These are phyloP conservation scores for Cuculus canorus DNA, from an alignment of 2,797 vertebrate genomes.

Conservation along the genomic window DNA sequence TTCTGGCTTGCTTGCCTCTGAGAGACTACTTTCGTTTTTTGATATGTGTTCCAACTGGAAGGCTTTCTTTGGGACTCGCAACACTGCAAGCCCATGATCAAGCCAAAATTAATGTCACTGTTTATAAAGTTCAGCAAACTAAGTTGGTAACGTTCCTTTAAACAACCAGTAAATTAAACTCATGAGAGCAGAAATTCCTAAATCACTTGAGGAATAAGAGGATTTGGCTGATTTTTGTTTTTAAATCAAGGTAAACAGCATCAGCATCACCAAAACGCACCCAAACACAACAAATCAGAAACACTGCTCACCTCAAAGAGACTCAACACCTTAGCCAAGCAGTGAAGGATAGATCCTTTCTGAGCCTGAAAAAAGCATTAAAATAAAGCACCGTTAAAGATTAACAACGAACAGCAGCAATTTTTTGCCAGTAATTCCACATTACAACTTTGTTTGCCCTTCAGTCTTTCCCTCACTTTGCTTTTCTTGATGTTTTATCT, in stretches of 20 bases:
- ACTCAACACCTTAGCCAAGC: conserved; percentile 90
- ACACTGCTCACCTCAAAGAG: conserved; percentile 91
- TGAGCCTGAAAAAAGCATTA: conserved; percentile 79
- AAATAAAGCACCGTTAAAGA: not conserved
- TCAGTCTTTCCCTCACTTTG: not conserved
- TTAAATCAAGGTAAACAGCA: not conserved
- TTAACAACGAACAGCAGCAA: not conserved
- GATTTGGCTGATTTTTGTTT: not conserved
- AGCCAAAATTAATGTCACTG: not conserved
- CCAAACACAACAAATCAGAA: not conserved
- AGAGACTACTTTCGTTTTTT: not conserved
- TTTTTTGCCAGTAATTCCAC: not conserved
- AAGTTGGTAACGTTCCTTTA: not conserved
- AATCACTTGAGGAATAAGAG: not conserved
- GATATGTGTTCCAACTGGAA: not conserved
- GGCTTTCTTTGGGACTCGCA: not conserved
- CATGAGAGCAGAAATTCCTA: not conserved
- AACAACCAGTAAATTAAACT: not conserved
- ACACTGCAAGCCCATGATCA: not conserved
- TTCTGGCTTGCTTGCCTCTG: not conserved
- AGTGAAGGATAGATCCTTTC: conserved; percentile 89
- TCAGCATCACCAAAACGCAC: not conserved
- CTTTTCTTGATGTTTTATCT: not conserved
- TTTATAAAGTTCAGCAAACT: not conserved
- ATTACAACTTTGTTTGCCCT: not conserved